Evolutionary conservation across 2,888 invertebrate species (phyloP), one percentile per base, ranked within the genome.

Genomic region (Subacronicta megacephala): DNA sequence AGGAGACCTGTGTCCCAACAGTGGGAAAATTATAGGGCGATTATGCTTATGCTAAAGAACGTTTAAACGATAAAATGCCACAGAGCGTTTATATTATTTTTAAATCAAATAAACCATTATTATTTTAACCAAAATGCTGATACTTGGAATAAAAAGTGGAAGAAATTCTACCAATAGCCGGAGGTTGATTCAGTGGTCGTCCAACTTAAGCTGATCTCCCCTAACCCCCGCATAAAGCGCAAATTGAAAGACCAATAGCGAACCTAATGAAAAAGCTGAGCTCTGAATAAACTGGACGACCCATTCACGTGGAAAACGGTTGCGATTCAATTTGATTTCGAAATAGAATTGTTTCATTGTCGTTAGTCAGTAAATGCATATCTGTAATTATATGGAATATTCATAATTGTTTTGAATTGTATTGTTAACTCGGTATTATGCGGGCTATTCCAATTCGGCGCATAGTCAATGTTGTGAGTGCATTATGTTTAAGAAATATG

Each of bases 241-340:
- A 56, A 52, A 68, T 67, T 69, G 62, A 72, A 78, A 66, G 71
- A 53, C 50, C 49, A 20, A 65, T 57, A 62, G 52, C 45, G 51
- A 45, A 58, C 60, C 62, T 82, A 82, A 84, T 80, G 81, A 81
- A 80, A 79, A 73, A 69, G 63, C 70, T 58, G 67, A 74, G 82
- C 59, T 82, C 83, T 68, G 26, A 42, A 26, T 71, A 60, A 51
- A 72, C 55, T 81, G 83, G 79, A 49, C 61, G 54, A 51, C 44
- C 59, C 62, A 57, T 62, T 84, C 78, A 79, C 70, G 76, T 78
- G 82, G 76, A 83, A 81, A 82, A 71, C 71, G 72, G 79, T 74
- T 74, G 77, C 78, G 72, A 82, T 83, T 80, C 79, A 84, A 86
- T 88, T 88, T 81, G 80, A 83, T 84, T 84, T 80, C 72, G 73